phyloP scores from a whole-genome alignment of 2,888 invertebrate genomes.

The Parapristionchus giblindavisi region DNA sequence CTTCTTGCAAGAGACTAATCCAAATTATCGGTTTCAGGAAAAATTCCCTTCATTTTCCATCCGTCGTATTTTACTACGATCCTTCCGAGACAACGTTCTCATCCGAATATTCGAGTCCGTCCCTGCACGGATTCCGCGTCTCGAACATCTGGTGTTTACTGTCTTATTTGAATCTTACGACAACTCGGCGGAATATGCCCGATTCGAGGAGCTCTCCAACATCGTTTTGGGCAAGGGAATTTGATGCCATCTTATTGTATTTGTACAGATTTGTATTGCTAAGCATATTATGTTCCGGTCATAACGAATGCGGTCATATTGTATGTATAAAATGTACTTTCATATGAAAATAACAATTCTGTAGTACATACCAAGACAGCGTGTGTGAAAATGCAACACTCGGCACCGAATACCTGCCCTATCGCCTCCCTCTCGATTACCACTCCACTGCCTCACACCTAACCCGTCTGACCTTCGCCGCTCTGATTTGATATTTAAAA shows the following conservation, averaged over 20 bases:
- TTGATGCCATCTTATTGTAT: no score
- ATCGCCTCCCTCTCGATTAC: no score
- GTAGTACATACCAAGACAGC: no score
- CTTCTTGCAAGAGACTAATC: no score
- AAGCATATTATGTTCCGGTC: no score
- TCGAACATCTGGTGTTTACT: conserved; percentile 32
- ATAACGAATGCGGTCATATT: neutral
- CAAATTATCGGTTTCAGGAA: no score
- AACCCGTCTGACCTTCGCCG: no score
- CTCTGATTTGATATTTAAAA: no score
- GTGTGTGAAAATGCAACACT: neutral
- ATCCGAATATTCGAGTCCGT: conserved; percentile 13
- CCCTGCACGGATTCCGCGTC: conserved; percentile 25
- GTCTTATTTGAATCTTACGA: conserved; percentile 28
- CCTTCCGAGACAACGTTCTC: conserved; percentile 35
- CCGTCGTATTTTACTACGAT: conserved; percentile 35
- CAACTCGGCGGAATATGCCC: conserved; percentile 9
- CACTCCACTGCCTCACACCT: no score
- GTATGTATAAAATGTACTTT: neutral
- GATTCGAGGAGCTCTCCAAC: conserved; percentile 5
- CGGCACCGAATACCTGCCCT: neutral
- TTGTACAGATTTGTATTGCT: no score
- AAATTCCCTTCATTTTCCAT: conserved; percentile 1
- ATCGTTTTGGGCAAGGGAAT: neutral
- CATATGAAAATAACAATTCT: no score